phyloP scores from a whole-genome alignment of 2,888 invertebrate genomes.

The Xestia c-nigrum region DNA sequence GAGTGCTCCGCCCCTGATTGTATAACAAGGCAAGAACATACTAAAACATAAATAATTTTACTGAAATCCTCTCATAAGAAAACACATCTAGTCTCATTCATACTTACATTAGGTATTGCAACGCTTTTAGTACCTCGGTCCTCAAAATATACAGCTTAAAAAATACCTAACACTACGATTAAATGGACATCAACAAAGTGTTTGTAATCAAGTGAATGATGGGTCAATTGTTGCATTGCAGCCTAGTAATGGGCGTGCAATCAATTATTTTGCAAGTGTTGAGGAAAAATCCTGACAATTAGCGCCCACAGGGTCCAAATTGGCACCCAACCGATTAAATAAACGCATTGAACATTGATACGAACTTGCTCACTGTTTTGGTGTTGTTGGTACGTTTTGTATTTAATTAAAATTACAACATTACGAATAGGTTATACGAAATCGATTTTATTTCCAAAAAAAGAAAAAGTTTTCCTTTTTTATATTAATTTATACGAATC shows the following conservation, averaged over 20 bases:
- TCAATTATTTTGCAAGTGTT: slow-evolving; percentile 48
- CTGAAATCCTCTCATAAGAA: slow-evolving; percentile 1
- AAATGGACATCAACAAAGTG: slow-evolving; percentile 29
- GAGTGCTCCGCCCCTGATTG: neutral
- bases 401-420: neutral
- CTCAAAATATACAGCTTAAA: slow-evolving; percentile 50
- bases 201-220: slow-evolving; percentile 45
- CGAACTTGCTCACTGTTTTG: slow-evolving; percentile 19
- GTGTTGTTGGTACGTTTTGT: neutral
- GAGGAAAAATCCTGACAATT: slow-evolving; percentile 56
- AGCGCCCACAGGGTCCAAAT: slow-evolving; percentile 30
- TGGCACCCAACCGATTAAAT: slow-evolving; percentile 29
- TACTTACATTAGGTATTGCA: slow-evolving; percentile 30
- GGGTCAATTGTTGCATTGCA: slow-evolving; percentile 40
- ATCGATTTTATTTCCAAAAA: neutral
- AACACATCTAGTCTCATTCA: slow-evolving; percentile 8
- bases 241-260: slow-evolving; percentile 27
- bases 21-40: neutral
- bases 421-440: neutral
- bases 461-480: neutral
- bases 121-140: slow-evolving; percentile 23
- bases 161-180: slow-evolving; percentile 38
- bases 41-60: neutral
- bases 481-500: neutral
- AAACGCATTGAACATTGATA: slow-evolving; percentile 37